Conservation (phyloP, 1,140 invertebrate genomes). For the Drosophila littoralis region DNA sequence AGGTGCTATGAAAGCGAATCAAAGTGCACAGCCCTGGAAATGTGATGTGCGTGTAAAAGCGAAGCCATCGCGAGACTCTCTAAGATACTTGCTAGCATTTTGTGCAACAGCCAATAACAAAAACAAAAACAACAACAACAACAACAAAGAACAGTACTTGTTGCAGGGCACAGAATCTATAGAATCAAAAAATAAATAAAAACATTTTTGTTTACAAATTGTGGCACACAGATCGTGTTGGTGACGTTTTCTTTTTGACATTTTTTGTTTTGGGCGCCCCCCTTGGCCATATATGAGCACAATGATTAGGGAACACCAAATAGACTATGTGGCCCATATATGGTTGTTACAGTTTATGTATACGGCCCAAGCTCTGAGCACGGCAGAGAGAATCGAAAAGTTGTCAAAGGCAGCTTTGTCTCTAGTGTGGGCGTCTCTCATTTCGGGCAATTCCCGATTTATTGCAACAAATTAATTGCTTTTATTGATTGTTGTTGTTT, state of each 20-base stretch:
- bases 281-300: conserved; percentile 10
- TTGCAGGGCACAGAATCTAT: conserved; percentile 28
- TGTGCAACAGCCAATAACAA: conserved; percentile 11
- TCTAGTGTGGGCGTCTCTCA: conserved; percentile 23
- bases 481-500: conserved; percentile 60
- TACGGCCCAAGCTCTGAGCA: conserved; percentile 11
- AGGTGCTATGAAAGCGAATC: conserved; percentile 53
- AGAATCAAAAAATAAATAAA: not conserved
- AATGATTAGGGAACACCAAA: conserved; percentile 1
- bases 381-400: not conserved
- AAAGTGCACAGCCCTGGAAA: conserved; percentile 50
- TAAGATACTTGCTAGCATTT: conserved; percentile 16
- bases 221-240: not conserved
- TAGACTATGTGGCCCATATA: conserved; percentile 27
- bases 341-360: conserved; percentile 17
- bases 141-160: conserved; percentile 16
- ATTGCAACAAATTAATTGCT: conserved; percentile 50
- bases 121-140: not conserved
- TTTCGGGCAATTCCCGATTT: conserved; percentile 24
- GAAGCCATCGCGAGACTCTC: conserved; percentile 23
- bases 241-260: not conserved
- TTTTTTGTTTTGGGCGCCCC: not conserved
- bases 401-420: not conserved
- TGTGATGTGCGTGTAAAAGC: conserved; percentile 5
- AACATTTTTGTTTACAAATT: not conserved